Percentiles rank a stretch among this genome's conserved stretches.
Evolutionary conservation across 2,113 vertebrate species (phyloP).

Genomic region (Myocastor coypus): DNA sequence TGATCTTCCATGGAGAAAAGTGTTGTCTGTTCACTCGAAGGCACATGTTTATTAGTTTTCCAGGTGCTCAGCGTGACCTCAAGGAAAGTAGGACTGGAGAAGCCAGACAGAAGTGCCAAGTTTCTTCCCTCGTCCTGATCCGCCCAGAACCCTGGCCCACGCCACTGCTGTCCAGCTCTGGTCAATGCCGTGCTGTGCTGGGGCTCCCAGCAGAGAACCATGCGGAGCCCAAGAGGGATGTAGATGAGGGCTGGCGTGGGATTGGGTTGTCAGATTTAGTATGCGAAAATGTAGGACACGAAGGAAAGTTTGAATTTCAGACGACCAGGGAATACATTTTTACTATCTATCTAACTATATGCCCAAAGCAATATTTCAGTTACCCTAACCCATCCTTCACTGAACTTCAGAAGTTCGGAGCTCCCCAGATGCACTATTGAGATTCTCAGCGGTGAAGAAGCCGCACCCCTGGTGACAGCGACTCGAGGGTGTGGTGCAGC

Average conservation of each 20-base stretch:
- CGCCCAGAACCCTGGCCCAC: not conserved
- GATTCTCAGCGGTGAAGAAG: not conserved
- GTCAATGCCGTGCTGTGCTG: not conserved
- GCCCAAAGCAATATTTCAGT: not conserved
- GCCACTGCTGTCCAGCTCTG: not conserved
- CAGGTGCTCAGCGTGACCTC: not conserved
- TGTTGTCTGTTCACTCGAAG: not conserved
- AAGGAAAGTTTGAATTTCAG: constrained; percentile 28
- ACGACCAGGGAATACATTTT: not conserved
- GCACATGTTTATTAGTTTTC: not conserved
- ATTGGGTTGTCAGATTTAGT: not conserved
- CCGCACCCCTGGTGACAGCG: not conserved
- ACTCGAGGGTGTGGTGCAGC: not conserved
- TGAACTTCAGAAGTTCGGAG: constrained; percentile 11
- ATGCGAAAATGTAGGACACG: not conserved
- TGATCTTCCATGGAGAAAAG: not conserved
- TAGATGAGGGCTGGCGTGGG: not conserved
- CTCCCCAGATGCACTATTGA: not conserved
- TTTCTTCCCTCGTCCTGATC: not conserved
- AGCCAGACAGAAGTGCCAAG: not conserved
- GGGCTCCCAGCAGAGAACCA: too few relatives aligned
- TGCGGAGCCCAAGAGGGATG: not conserved
- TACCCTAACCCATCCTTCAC: not conserved
- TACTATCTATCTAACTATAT: not conserved
- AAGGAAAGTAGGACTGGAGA: not conserved